Percentiles rank a stretch among this genome's conserved stretches.
phyloP scores from a whole-genome alignment of 2,888 invertebrate species.

The Cancer borealis region DNA sequence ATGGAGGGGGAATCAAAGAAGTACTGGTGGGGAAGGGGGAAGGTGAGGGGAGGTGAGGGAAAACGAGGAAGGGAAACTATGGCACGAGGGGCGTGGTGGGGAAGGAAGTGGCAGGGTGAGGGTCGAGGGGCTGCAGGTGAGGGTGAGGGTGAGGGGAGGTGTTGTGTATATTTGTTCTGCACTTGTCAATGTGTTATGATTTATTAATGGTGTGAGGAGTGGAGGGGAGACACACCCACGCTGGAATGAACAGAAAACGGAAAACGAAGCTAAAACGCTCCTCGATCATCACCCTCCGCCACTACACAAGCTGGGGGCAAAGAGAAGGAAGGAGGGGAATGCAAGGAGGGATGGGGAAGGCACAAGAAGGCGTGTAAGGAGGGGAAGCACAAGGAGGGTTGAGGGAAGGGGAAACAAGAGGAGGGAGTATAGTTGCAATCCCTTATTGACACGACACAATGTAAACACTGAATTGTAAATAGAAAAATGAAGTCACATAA shows the following conservation, averaged over 20 bases:
- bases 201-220: not conserved
- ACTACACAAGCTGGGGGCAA: not conserved
- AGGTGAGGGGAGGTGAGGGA: not conserved
- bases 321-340: not conserved
- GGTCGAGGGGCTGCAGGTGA: not conserved
- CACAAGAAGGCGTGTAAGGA: not conserved
- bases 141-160: not conserved
- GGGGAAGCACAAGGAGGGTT: not conserved
- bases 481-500: not conserved
- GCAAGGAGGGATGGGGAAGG: not conserved
- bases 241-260: not conserved
- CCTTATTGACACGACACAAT: not conserved
- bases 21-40: not conserved
- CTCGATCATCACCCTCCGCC: not conserved
- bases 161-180: not conserved
- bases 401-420: not conserved
- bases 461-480: not conserved
- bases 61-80: not conserved
- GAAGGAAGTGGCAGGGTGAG: not conserved
- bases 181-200: not conserved
- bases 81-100: not conserved
- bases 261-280: not conserved
- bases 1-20: not conserved
- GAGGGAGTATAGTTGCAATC: not conserved
- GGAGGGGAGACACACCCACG: not conserved